A percentile compares a stretch with the other conserved stretches of the same genome.
Evolutionary conservation across 2,113 vertebrate genomes (phyloP).

Genomic region (Carassius gibelio): DNA sequence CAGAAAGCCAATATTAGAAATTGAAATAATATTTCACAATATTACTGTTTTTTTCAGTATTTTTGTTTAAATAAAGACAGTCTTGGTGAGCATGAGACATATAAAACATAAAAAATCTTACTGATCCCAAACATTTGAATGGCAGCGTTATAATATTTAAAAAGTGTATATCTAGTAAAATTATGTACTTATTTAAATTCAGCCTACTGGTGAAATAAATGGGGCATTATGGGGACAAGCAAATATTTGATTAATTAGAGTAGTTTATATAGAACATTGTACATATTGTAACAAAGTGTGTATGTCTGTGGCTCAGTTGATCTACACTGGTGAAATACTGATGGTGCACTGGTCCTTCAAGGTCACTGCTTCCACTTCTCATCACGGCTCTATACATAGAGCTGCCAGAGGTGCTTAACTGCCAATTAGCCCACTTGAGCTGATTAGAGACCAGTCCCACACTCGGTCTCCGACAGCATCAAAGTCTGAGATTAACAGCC

Average conservation of each 20-base stretch:
- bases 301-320: background rate
- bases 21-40: no score
- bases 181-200: background rate
- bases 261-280: background rate
- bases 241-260: background rate
- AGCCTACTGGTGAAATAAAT: background rate
- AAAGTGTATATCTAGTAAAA: background rate
- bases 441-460: slow-evolving; percentile 52
- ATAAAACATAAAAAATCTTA: no score
- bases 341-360: slow-evolving; percentile 20
- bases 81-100: no score
- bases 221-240: background rate
- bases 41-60: no score
- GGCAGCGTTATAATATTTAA: background rate
- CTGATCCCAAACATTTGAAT: no score
- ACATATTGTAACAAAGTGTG: background rate
- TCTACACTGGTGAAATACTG: background rate
- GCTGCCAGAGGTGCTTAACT: slow-evolving; percentile 28
- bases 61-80: no score
- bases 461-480: slow-evolving; percentile 23
- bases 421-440: slow-evolving; percentile 40
- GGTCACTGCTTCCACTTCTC: slow-evolving; percentile 29
- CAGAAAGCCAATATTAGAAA: no score
- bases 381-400: slow-evolving; percentile 43
- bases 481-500: slow-evolving; percentile 48